A percentile compares a stretch with the other conserved stretches of the same genome.
phyloP scores from a whole-genome alignment of 2,888 invertebrate genomes.

The Tipula confusa region DNA sequence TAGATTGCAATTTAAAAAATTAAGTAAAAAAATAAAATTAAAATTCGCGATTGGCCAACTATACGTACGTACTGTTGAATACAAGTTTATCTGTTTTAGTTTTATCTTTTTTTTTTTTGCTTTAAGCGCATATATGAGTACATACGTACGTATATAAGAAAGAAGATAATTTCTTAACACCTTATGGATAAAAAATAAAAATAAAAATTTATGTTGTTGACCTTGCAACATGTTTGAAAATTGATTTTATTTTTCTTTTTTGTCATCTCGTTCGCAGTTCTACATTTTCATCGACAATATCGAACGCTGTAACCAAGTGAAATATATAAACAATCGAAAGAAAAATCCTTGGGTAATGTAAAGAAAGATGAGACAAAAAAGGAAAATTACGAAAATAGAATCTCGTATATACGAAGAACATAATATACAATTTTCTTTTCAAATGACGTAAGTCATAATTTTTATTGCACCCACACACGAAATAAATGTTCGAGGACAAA shows the following conservation, averaged over 20 bases:
- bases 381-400: background rate
- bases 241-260: background rate
- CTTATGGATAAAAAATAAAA: background rate
- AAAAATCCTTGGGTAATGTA: background rate
- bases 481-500: background rate
- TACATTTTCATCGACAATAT: background rate
- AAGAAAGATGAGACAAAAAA: background rate
- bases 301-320: background rate
- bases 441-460: background rate
- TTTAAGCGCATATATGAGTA: background rate
- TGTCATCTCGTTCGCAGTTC: background rate
- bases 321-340: background rate
- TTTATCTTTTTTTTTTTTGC: background rate
- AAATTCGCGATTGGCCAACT: background rate
- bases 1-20: too few relatives aligned
- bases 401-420: background rate
- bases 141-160: background rate
- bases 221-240: background rate
- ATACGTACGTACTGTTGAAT: background rate
- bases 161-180: slow-evolving; percentile 5
- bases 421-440: background rate
- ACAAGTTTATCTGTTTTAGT: too few relatives aligned
- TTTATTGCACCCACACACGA: background rate
- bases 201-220: background rate
- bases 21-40: too few relatives aligned